Evolutionary conservation across 2,113 vertebrate species (phyloP), one percentile per base, ranked within the genome.

Genomic region (Ursus arctos): DNA sequence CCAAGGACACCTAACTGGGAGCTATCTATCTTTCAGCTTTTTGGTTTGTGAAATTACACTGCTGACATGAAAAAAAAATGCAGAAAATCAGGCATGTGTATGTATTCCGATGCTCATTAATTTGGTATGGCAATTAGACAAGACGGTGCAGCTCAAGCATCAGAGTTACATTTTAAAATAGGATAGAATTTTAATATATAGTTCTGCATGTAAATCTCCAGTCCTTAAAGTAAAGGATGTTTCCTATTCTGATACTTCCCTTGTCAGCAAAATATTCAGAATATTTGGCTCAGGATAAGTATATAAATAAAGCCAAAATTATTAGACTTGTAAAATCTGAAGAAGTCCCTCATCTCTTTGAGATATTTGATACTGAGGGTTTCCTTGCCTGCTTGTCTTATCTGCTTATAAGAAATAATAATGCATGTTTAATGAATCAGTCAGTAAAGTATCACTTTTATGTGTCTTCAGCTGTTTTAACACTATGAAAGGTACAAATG

Each of bases 121-220:
- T 88, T 88, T 80, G 51, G 31, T 80, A 79, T 72, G 79, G 95
- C 49, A 33, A 81, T 94, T 76, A 97, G 22, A 85, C 74, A 90
- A 88, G 21, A 65, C 2, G 13, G n/a, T 61, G 12, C 4, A 57
- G 15, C 18, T 33, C 7, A 91, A 4, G 63, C 40, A 15, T 92
- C 51, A 90, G 40, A 82, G 0, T 24, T 31, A 33, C 43, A 81
- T 61, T 96, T 59, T 57, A 33, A 76, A 97, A 95, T 4, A 95
- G 36, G 65, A 55, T 63, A 90, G 7, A 65, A 93, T 65, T 69
- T 79, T 12, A 79, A 16, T 63, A 7, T 7, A 47, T 40, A 67
- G 21, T 72, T 76, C 22, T 92, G 31, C 8, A 67, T 85, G 21
- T 83, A 95, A 97, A 89, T 61, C 6, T 87, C n/a, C 59, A 31